Conservation (phyloP, 2,113 vertebrate species). For the Sinocyclocheilus anshuiensis region DNA sequence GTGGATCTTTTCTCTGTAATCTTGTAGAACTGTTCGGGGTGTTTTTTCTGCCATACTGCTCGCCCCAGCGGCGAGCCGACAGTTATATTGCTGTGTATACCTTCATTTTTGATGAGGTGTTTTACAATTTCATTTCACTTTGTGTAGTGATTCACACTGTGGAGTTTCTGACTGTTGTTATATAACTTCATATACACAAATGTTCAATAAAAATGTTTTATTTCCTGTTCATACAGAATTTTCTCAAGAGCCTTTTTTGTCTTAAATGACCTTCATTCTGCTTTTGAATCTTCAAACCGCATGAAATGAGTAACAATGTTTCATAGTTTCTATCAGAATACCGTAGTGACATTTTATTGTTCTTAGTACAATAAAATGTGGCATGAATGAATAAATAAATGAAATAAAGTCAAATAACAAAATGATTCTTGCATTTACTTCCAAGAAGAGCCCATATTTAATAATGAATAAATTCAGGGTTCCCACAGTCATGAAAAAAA, state of each 20-base stretch:
- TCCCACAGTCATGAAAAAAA: neutral
- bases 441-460: neutral
- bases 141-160: slow-evolving; percentile 98
- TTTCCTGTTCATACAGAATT: slow-evolving; percentile 95
- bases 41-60: slow-evolving; percentile 94
- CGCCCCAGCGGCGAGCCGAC: slow-evolving; percentile 83
- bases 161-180: slow-evolving; percentile 98
- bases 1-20: slow-evolving; percentile 96
- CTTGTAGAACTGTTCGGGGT: slow-evolving; percentile 95
- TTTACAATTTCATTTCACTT: slow-evolving; percentile 96
- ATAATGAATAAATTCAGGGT: neutral
- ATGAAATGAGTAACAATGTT: neutral
- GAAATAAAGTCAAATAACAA: neutral
- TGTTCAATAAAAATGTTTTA: slow-evolving; percentile 99
- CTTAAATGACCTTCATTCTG: neutral
- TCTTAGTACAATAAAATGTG: neutral
- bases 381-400: neutral
- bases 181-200: slow-evolving; percentile 97
- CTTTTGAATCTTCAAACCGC: neutral
- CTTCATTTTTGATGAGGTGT: slow-evolving; percentile 98
- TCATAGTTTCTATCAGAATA: neutral
- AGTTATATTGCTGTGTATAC: slow-evolving; percentile 95
- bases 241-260: slow-evolving; percentile 43
- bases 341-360: neutral
- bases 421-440: neutral